Percentiles rank a stretch among this genome's conserved stretches.
Evolutionary conservation across 2,888 invertebrate genomes (phyloP).

Genomic region (Caenorhabditis virilis): DNA sequence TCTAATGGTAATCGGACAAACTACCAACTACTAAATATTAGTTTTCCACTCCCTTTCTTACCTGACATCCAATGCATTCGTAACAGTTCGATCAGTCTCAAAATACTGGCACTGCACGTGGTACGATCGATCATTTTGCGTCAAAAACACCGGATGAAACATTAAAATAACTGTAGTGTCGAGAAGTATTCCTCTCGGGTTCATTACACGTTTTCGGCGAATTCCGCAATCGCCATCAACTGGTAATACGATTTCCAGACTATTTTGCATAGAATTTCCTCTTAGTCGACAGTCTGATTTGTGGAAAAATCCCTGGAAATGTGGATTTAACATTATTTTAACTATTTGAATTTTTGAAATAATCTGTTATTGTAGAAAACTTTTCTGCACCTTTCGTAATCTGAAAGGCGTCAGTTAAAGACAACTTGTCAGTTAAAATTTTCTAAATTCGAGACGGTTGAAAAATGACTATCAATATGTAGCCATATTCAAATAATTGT

Average conservation of each 20-base stretch:
- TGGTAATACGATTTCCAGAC: slow-evolving; percentile 54
- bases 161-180: slow-evolving; percentile 62
- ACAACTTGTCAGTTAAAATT: too few species aligned
- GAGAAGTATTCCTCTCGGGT: slow-evolving; percentile 58
- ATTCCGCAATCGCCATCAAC: slow-evolving; percentile 59
- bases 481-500: too few species aligned
- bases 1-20: too few species aligned
- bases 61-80: slow-evolving; percentile 60
- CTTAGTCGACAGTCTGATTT: slow-evolving; percentile 49
- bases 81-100: slow-evolving; percentile 53
- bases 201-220: slow-evolving; percentile 54
- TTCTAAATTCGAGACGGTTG: too few species aligned
- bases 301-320: slow-evolving; percentile 44
- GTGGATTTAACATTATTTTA: too few species aligned
- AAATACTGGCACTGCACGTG: slow-evolving; percentile 61
- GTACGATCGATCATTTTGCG: slow-evolving; percentile 51
- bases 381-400: too few species aligned
- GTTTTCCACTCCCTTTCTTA: too few species aligned
- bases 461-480: too few species aligned
- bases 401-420: too few species aligned
- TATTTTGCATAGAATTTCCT: slow-evolving; percentile 44
- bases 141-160: slow-evolving; percentile 64
- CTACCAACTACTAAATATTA: too few species aligned
- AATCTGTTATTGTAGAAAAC: too few species aligned
- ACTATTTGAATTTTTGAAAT: too few species aligned